These are phyloP conservation scores for Pipistrellus pipistrellus DNA, from an alignment of 2,797 vertebrate genomes.

Conservation along the genomic window DNA sequence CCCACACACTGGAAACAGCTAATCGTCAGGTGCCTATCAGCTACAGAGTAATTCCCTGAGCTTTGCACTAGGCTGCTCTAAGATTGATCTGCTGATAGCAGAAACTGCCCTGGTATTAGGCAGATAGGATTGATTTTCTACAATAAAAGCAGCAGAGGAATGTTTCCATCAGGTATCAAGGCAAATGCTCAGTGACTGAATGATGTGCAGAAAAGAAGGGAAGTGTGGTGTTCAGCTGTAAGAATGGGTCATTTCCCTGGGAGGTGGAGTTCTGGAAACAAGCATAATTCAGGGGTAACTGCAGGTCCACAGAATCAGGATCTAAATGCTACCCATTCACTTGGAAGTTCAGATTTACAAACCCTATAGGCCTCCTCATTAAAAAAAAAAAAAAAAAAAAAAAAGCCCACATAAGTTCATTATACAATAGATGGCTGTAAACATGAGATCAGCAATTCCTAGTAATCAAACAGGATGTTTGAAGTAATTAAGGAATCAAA, in stretches of 20 bases:
- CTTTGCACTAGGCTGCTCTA: constrained; percentile 30
- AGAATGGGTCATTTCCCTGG: constrained; percentile 57
- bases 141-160: constrained; percentile 50
- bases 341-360: background rate
- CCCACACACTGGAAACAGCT: background rate
- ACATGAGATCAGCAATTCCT: constrained; percentile 2
- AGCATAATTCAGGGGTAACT: background rate
- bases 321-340: constrained; percentile 2
- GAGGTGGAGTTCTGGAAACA: background rate
- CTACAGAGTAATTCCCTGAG: background rate
- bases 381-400: too few relatives aligned
- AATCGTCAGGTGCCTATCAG: background rate
- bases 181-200: constrained; percentile 51
- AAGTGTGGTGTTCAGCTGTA: background rate
- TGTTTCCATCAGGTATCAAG: background rate
- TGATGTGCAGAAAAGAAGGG: constrained; percentile 19
- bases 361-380: background rate
- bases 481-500: background rate
- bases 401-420: background rate
- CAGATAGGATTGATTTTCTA: constrained; percentile 30
- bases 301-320: background rate
- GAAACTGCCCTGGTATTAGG: background rate
- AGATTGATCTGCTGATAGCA: constrained; percentile 53
- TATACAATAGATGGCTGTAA: background rate
- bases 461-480: background rate